A percentile compares a stretch with the other conserved stretches of the same genome.
Conservation (phyloP, 2,113 vertebrate species). For the Sturnus vulgaris region DNA sequence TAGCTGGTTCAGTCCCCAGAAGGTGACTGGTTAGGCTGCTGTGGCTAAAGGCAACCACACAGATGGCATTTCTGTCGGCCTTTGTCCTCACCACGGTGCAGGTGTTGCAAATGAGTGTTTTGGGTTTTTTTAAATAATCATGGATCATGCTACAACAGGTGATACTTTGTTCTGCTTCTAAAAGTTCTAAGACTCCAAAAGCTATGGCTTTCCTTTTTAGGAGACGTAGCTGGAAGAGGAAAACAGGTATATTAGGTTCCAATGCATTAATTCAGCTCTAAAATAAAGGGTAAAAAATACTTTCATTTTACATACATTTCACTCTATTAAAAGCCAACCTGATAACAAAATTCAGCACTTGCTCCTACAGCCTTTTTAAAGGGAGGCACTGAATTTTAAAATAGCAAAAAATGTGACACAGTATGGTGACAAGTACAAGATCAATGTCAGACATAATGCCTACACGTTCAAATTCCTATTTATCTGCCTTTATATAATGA, state of each 20-base stretch:
- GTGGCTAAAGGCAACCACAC: neutral
- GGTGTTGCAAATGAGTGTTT: rapidly evolving
- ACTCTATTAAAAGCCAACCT: slow-evolving; percentile 35
- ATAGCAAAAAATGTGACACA: slow-evolving; percentile 33
- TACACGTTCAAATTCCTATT: neutral
- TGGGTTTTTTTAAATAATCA: neutral
- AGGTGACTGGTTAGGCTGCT: neutral
- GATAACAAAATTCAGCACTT: slow-evolving; percentile 35
- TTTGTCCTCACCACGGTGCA: neutral
- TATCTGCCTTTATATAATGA: slow-evolving; percentile 13
- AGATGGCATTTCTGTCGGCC: neutral
- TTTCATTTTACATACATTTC: neutral
- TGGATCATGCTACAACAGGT: neutral
- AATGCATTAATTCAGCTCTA: neutral
- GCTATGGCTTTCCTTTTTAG: neutral
- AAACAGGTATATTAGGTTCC: neutral
- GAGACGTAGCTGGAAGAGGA: neutral
- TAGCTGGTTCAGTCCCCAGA: neutral
- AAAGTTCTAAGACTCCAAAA: neutral
- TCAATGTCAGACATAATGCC: slow-evolving; percentile 33
- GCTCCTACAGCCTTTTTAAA: slow-evolving; percentile 40
- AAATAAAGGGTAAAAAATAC: neutral
- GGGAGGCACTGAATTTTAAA: slow-evolving; percentile 16
- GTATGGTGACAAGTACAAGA: slow-evolving; percentile 43
- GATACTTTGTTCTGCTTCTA: neutral